Evolutionary conservation across 2,797 vertebrate species (phyloP).

Genomic region (Margarornis squamiger): DNA sequence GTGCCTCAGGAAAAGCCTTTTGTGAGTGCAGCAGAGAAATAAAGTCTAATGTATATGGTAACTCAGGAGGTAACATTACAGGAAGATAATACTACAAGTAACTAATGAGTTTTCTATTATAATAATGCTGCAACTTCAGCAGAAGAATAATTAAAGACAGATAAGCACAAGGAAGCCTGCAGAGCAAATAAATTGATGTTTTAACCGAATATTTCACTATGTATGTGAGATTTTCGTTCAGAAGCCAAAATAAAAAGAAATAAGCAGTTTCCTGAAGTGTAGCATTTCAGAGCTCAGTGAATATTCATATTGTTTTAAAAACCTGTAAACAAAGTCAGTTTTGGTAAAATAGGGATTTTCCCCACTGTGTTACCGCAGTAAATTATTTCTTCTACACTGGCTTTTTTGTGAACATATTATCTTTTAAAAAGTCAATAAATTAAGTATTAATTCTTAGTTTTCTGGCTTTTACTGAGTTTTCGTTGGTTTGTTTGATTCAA

Average conservation of each 20-base stretch:
- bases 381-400: neutral
- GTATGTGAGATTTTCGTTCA: neutral
- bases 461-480: neutral
- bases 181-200: slow-evolving; percentile 6
- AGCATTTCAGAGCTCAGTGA: neutral
- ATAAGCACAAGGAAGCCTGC: neutral
- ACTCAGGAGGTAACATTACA: slow-evolving; percentile 5
- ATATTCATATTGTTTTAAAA: neutral
- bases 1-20: neutral
- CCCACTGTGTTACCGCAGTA: neutral
- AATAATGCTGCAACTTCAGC: neutral
- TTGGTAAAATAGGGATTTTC: neutral
- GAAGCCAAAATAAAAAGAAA: neutral
- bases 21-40: neutral
- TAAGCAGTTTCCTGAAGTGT: neutral
- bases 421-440: neutral
- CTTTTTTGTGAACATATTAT: neutral
- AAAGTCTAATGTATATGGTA: neutral
- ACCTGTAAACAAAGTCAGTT: neutral
- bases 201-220: slow-evolving; percentile 1
- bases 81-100: neutral
- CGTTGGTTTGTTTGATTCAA: neutral
- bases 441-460: neutral
- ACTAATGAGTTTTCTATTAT: slow-evolving; percentile 25
- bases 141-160: slow-evolving; percentile 32